Evolutionary conservation across 2,888 invertebrate species (phyloP).

Genomic region (Hirtodrosophila confusa): DNA sequence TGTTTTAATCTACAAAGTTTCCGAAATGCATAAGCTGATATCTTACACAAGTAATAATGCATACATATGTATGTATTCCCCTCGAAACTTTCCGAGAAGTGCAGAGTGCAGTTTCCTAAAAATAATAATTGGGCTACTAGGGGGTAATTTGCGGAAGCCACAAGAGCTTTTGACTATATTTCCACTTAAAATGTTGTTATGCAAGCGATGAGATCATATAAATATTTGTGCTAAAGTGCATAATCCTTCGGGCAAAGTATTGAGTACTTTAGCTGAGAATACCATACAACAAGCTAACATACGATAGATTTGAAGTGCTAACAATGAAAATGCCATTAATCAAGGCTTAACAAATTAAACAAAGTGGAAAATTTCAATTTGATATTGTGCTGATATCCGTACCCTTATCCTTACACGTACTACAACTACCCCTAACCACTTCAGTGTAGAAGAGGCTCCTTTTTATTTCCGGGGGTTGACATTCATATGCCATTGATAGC

Average conservation of each 20-base stretch:
- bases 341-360: conserved; percentile 81
- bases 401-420: background rate
- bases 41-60: background rate
- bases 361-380: conserved; percentile 82
- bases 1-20: conserved; percentile 43
- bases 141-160: too few relatives aligned
- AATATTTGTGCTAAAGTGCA: background rate
- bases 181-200: too few relatives aligned
- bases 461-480: conserved; percentile 49
- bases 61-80: too few relatives aligned
- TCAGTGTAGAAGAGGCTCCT: conserved; percentile 1
- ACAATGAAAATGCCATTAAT: conserved; percentile 81
- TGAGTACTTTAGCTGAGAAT: conserved; percentile 6
- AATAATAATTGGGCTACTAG: too few relatives aligned
- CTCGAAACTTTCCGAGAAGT: background rate
- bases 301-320: conserved; percentile 30
- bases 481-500: conserved; percentile 63
- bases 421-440: conserved; percentile 29
- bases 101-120: background rate
- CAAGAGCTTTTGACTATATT: too few relatives aligned
- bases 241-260: background rate
- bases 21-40: conserved; percentile 6
- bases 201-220: background rate
- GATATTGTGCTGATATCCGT: conserved; percentile 41
- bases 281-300: conserved; percentile 2